A percentile compares a stretch with the other conserved stretches of the same genome.
phyloP scores from a whole-genome alignment of 2,113 vertebrate genomes.

The Gorsachius goisagi region DNA sequence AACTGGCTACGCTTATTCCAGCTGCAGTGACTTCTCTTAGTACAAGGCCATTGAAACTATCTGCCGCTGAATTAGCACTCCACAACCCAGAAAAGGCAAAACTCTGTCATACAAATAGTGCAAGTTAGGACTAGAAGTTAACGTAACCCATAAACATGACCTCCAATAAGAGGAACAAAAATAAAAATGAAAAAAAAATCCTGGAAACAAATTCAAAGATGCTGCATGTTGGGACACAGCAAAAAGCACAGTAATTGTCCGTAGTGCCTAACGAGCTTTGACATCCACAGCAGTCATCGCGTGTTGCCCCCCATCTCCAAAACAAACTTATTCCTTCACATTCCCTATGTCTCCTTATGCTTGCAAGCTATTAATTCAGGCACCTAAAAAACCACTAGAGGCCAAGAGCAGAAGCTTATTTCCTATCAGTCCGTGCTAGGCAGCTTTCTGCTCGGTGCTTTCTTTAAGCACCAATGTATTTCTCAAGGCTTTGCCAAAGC shows the following conservation, averaged over 20 bases:
- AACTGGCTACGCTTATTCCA: neutral
- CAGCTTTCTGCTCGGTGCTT: neutral
- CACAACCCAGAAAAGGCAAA: neutral
- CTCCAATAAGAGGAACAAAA: neutral
- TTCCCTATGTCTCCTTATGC: neutral
- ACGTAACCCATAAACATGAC: fast-evolving
- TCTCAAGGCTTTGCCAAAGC: neutral
- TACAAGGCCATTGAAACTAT: neutral
- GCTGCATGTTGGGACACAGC: fast-evolving
- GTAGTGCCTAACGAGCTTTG: neutral
- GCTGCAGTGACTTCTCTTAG: neutral
- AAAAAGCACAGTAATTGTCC: neutral
- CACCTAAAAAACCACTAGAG: neutral
- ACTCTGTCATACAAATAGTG: neutral
- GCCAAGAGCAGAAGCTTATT: neutral
- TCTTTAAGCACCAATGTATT: neutral
- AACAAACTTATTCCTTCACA: neutral
- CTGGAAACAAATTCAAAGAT: neutral
- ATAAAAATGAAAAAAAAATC: neutral
- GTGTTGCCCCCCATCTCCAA: too few relatives aligned
- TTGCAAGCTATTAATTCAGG: neutral
- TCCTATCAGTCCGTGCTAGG: fast-evolving
- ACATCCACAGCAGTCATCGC: fast-evolving
- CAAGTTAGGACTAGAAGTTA: neutral
- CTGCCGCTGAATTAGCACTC: neutral